Evolutionary conservation across 2,113 vertebrate species (phyloP), one percentile per base, ranked within the genome.

Genomic region (Brevimyrus niger): DNA sequence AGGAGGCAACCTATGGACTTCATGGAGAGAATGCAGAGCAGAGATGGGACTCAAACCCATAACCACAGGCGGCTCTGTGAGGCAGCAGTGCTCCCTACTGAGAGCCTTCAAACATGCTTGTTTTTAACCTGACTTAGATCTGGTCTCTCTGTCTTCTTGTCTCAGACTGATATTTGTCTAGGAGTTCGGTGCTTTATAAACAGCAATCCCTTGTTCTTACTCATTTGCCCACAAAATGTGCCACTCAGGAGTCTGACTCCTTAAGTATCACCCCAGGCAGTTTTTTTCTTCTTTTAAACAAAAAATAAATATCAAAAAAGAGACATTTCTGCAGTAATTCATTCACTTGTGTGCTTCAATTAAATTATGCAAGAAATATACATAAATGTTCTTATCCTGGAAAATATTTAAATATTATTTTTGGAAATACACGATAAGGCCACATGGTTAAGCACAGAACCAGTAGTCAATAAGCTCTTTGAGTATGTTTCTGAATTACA

Each of bases 321-420:
- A 11, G 11, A 42, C 13, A 50, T 76, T 51, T 47, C 13, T 23
- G n/a, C 27, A 88, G 31, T 51, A 35, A 48, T 80, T 35, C 38
- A 80, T 76, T 76, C 80, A 80, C 31, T 89, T 53, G 17, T 82
- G 88, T 89, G 31, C 47, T 61, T 85, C 55, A 55, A 58, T 84
- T 82, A 86, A 86, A 61, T 85, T 21, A 85, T 89, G 42, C 44
- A 84, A 51, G n/a, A n/a, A 9, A n/a, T 9, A 9, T n/a, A n/a
- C 55, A n/a, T 61, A 89, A 76, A 53, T 55, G 46, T 17, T 42
- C 13, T 51, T 23, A 31, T 51, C 21, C 73, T 61, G 35, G 80
- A 23, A 23, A 83, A 42, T 53, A 89, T 82, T 84, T 55, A 44
- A 35, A 83, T 27, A 19, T 48, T 31, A 69, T 69, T 58, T 35